These are phyloP conservation scores for Bradypodion pumilum DNA, from an alignment of 2,797 vertebrate genomes.

Conservation along the genomic window DNA sequence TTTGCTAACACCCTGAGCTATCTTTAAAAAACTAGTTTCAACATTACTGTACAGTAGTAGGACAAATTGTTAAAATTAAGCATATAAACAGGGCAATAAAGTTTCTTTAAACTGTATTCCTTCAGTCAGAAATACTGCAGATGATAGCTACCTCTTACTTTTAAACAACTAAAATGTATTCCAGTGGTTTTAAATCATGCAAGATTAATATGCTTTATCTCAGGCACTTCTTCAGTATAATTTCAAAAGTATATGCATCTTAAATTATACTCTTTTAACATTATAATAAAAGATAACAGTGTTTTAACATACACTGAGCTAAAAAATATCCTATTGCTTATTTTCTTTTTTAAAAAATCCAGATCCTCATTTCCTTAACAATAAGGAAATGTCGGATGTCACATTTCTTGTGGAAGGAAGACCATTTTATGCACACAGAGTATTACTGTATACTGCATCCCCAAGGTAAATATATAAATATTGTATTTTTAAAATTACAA, in stretches of 20 bases:
- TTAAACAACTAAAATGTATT: background rate
- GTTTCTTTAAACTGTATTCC: background rate
- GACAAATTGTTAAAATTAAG: no score
- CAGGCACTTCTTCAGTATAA: conserved; percentile 36
- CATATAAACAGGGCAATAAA: background rate
- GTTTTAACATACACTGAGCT: conserved; percentile 32
- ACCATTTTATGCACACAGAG: conserved; percentile 84
- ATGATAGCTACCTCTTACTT: no score
- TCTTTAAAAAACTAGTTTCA: no score
- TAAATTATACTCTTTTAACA: background rate
- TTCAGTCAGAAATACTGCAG: background rate
- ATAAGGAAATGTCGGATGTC: conserved; percentile 86
- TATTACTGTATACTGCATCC: conserved; percentile 82
- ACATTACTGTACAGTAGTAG: no score
- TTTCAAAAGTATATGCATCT: conserved; percentile 15
- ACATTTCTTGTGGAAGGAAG: conserved; percentile 85
- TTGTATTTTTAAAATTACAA: background rate
- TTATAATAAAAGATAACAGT: conserved; percentile 5
- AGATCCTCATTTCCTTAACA: conserved; percentile 87
- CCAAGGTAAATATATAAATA: conserved; percentile 76
- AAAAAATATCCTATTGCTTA: conserved; percentile 24
- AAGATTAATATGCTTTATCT: conserved; percentile 25
- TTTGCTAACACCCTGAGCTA: background rate
- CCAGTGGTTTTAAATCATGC: background rate
- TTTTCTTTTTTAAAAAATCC: conserved; percentile 45